These are phyloP conservation scores for Theristicus caerulescens DNA, from an alignment of 2,113 vertebrate species.

Conservation along the genomic window DNA sequence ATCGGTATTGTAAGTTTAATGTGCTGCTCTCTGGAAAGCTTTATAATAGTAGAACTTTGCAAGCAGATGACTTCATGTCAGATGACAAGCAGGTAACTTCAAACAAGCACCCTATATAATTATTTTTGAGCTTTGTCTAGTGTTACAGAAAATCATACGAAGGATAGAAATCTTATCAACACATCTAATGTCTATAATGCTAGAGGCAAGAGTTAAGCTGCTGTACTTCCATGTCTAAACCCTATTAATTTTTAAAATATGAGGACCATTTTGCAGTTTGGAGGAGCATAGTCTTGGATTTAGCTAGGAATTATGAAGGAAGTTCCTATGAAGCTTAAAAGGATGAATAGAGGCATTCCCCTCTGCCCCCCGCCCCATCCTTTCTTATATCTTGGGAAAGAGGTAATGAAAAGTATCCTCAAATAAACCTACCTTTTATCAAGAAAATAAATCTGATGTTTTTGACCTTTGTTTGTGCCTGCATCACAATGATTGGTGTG, in stretches of 20 bases:
- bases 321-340: neutral
- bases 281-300: neutral
- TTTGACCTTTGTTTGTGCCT: neutral
- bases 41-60: slow-evolving; percentile 77
- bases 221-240: neutral
- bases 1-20: slow-evolving; percentile 64
- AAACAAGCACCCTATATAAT: neutral
- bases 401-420: neutral
- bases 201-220: neutral
- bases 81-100: slow-evolving; percentile 81
- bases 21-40: slow-evolving; percentile 79
- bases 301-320: neutral
- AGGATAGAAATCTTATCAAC: neutral
- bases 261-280: neutral
- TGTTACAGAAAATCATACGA: neutral
- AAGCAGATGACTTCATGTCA: slow-evolving; percentile 83
- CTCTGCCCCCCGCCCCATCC: fast-evolving
- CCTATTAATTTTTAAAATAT: neutral
- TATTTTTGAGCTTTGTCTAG: neutral
- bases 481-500: fast-evolving
- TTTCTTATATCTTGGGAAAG: neutral
- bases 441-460: neutral
- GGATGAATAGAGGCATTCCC: neutral
- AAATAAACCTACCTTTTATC: neutral
- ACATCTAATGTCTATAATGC: neutral